phyloP scores from a whole-genome alignment of 2,888 invertebrate species.

The Tribolium freemani region DNA sequence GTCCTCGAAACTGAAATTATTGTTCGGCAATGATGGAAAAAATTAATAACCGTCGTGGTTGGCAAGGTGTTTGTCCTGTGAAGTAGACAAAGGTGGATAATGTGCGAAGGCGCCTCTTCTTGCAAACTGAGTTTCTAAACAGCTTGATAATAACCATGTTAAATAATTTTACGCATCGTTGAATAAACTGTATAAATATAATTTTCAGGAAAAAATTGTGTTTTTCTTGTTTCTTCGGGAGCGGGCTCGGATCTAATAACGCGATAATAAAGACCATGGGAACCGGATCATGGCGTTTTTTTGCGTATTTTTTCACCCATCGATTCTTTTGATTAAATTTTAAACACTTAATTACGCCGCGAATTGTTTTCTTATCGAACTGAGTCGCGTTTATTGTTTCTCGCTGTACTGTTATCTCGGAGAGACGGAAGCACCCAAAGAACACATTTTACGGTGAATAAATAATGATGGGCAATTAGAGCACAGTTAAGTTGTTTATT shows the following conservation, averaged over 20 bases:
- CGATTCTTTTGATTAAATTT: conserved; percentile 29
- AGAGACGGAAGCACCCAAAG: conserved; percentile 38
- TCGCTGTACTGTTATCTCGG: conserved; percentile 37
- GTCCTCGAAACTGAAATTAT: conserved; percentile 27
- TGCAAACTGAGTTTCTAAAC: conserved; percentile 29
- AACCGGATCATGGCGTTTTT: conserved; percentile 27
- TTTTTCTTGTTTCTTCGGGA: conserved; percentile 39
- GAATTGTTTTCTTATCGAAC: neutral
- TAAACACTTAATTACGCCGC: conserved; percentile 15
- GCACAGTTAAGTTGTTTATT: conserved; percentile 38
- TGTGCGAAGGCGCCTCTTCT: conserved; percentile 36
- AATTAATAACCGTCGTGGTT: conserved; percentile 21
- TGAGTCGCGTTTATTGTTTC: conserved; percentile 29
- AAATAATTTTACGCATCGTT: conserved; percentile 49
- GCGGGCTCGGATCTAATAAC: conserved; percentile 28
- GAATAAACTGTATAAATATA: conserved; percentile 45
- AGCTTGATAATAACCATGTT: conserved; percentile 43
- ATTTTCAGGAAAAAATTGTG: conserved; percentile 33
- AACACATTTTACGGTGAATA: conserved; percentile 42
- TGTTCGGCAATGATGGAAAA: conserved; percentile 11
- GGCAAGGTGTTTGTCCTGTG: conserved; percentile 14
- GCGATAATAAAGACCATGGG: conserved; percentile 34
- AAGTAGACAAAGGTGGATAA: conserved; percentile 29
- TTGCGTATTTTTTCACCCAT: conserved; percentile 4
- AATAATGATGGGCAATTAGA: conserved; percentile 40